Percentiles rank a stretch among this genome's conserved stretches.
phyloP scores from a whole-genome alignment of 2,113 vertebrate species.

The Rhadina sibilatrix region DNA sequence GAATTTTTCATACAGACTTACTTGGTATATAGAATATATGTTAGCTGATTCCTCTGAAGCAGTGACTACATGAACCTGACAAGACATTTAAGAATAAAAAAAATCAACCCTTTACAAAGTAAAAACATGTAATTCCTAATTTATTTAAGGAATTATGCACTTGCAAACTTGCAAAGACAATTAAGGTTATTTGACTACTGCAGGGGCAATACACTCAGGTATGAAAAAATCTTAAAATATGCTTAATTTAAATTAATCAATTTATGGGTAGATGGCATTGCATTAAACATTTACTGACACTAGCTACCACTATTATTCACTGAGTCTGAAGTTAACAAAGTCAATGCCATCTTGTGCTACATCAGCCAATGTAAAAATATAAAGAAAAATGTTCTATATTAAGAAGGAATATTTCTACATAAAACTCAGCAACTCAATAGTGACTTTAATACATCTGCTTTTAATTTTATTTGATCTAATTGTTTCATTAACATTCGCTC shows the following conservation, averaged over 20 bases:
- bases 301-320: neutral
- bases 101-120: neutral
- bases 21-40: slow-evolving; percentile 72
- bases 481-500: neutral
- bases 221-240: neutral
- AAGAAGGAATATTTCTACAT: neutral
- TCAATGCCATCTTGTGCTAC: neutral
- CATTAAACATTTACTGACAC: neutral
- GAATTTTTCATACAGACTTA: slow-evolving; percentile 49
- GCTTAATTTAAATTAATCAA: neutral
- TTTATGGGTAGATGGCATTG: neutral
- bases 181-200: neutral
- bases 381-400: neutral
- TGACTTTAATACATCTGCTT: neutral
- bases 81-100: slow-evolving; percentile 8
- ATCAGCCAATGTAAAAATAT: neutral
- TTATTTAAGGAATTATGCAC: neutral
- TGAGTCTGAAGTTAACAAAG: neutral
- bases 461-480: neutral
- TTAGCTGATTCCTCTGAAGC: slow-evolving; percentile 65
- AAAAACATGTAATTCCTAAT: neutral
- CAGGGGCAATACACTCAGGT: neutral
- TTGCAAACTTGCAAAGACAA: neutral
- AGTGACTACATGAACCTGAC: slow-evolving; percentile 76
- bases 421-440: neutral